Percentiles rank a stretch among this genome's conserved stretches.
These are phyloP conservation scores for Eretmocerus hayati DNA, from an alignment of 2,888 invertebrate genomes.

Conservation along the genomic window DNA sequence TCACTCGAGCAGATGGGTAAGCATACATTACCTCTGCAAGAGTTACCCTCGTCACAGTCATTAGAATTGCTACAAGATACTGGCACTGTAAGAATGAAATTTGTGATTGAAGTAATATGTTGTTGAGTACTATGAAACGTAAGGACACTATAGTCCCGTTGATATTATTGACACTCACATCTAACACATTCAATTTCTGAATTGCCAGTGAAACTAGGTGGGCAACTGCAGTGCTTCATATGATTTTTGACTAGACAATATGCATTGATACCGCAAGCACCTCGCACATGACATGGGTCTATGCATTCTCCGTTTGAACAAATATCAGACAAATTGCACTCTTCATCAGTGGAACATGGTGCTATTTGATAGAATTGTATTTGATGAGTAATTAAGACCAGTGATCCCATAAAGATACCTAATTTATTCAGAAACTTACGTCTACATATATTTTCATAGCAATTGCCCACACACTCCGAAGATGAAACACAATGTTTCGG, in stretches of 20 bases:
- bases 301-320: conserved; percentile 77
- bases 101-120: conserved; percentile 1
- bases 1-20: conserved; percentile 68
- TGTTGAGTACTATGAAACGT: background rate
- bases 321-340: conserved; percentile 72
- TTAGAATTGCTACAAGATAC: conserved; percentile 63
- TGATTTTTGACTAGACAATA: conserved; percentile 67
- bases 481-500: conserved; percentile 66
- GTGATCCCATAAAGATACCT: background rate
- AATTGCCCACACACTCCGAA: conserved; percentile 69
- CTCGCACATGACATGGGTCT: conserved; percentile 69
- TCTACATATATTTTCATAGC: conserved; percentile 73
- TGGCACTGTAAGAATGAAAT: conserved; percentile 55
- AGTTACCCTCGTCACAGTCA: conserved; percentile 66
- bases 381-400: background rate
- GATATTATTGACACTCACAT: conserved; percentile 51
- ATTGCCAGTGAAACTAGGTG: conserved; percentile 79
- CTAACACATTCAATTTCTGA: conserved; percentile 77
- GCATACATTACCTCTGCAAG: conserved; percentile 78
- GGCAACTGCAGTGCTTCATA: conserved; percentile 73
- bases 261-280: conserved; percentile 79
- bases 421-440: conserved; percentile 52
- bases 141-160: no score
- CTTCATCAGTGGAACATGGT: conserved; percentile 69
- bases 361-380: conserved; percentile 46